A percentile compares a stretch with the other conserved stretches of the same genome.
phyloP scores from a whole-genome alignment of 2,888 invertebrate species.

The Polymixis flavicincta region DNA sequence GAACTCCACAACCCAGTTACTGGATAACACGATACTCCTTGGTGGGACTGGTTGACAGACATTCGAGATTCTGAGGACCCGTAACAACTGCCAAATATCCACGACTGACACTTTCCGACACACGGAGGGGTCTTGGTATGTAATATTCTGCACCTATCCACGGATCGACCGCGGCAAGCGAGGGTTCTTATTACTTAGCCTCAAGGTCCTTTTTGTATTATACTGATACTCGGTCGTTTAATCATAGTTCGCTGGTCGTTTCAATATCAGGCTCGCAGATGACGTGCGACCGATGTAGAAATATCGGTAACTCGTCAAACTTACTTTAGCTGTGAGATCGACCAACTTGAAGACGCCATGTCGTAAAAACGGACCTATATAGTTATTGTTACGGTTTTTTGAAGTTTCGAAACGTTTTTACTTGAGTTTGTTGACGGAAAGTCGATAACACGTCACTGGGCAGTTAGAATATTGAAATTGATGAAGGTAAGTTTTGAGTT shows the following conservation, averaged over 20 bases:
- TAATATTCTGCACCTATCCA: too few species aligned
- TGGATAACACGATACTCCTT: too few species aligned
- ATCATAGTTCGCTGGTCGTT: slow-evolving; percentile 16
- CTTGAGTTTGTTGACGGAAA: slow-evolving; percentile 8
- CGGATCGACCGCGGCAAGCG: too few species aligned
- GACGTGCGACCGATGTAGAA: slow-evolving; percentile 36
- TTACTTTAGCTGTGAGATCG: slow-evolving; percentile 19
- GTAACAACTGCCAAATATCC: too few species aligned
- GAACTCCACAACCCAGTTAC: too few species aligned
- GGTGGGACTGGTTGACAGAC: too few species aligned
- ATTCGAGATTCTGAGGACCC: too few species aligned
- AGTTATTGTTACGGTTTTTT: slow-evolving; percentile 39
- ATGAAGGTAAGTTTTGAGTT: not conserved
- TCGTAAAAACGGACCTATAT: slow-evolving; percentile 38
- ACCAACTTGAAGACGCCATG: slow-evolving; percentile 39
- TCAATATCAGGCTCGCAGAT: slow-evolving; percentile 35
- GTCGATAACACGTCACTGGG: not conserved
- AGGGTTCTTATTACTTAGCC: too few species aligned
- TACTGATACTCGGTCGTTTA: not conserved
- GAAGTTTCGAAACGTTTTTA: slow-evolving; percentile 11
- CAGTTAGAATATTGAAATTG: not conserved
- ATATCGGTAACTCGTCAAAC: slow-evolving; percentile 54
- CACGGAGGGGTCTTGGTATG: too few species aligned
- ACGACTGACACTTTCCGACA: too few species aligned
- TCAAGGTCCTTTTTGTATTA: too few species aligned